Base-by-base conservation (phyloP, 2,113 vertebrate genomes). In the Sinocyclocheilus rhinocerous region DNA sequence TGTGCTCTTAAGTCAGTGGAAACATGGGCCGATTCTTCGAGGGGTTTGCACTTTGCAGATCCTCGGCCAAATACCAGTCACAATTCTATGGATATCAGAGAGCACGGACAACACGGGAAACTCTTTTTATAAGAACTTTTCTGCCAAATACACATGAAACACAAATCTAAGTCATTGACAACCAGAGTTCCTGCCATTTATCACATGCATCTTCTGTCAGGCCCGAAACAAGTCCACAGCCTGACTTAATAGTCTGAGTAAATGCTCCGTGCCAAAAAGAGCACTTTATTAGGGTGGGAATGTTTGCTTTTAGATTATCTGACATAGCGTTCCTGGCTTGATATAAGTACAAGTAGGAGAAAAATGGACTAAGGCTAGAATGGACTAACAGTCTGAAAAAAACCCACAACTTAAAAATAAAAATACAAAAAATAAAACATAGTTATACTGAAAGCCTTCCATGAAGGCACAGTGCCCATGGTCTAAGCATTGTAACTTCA, bases 221-320 rank as follows among this genome's bases (percentile, higher is more conserved):
- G 24, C 26, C 11, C 36, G 6, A 61, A 59, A 59, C 13, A 0
- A 22, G 57, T 76, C 69, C 80, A 72, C 24, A 10, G 76, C 26
- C 59, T 33, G 16, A 18, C 10, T 52, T 73, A 84, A 67, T 10
- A 70, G 79, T 8, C 50, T 69, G 45, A 22, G 55, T 42, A 78
- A 61, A 83, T 83, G 57, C 84, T n/a, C 16, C 5, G 61, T 72
- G 52, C 73, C 65, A 76, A 61, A 61, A 83, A 79, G 81, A 63
- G 59, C 29, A 73, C 24, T 80, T 81, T 83, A 73, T 79, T 86
- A 67, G 79, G 61, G 80, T 78, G 85, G 85, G 83, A 88, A 89
- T 81, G 85, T 90, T 89, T 88, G 67, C 76, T 85, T 87, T 89
- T 59, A 81, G 76, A 69, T 84, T 78, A 88, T 89, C 85, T 84